Evolutionary conservation across 2,113 vertebrate genomes (phyloP).

Genomic region (Lucifuga dentata): DNA sequence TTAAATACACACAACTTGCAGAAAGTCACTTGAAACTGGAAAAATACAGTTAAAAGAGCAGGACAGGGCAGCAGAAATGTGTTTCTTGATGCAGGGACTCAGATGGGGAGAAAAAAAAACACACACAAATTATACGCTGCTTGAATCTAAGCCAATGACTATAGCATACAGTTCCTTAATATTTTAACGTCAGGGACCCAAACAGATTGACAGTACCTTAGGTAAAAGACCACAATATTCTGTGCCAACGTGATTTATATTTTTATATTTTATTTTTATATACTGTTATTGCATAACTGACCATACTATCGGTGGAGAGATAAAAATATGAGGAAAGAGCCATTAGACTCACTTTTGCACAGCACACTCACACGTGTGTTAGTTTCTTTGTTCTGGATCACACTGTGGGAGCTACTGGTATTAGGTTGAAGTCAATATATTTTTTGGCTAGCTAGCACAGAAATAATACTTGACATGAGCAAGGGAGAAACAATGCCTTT

Average conservation of each 20-base stretch:
- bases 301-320: not conserved
- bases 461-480: not conserved
- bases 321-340: too few relatives aligned
- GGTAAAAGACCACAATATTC: not conserved
- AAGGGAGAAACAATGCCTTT: not conserved
- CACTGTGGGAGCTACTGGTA: not conserved
- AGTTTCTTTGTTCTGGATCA: not conserved
- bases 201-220: not conserved
- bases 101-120: not conserved
- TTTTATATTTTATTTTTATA: too few relatives aligned
- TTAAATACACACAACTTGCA: constrained; percentile 28
- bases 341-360: too few relatives aligned
- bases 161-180: constrained; percentile 5
- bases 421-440: not conserved
- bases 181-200: not conserved
- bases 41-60: constrained; percentile 46
- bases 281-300: too few relatives aligned
- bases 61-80: constrained; percentile 42
- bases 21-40: constrained; percentile 57
- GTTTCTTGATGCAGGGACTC: constrained; percentile 27
- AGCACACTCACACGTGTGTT: too few relatives aligned
- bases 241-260: too few relatives aligned
- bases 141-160: constrained; percentile 11
- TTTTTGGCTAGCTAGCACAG: not conserved
- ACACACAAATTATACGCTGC: constrained; percentile 18